Evolutionary conservation across 1,140 invertebrate genomes (phyloP), one percentile per base, ranked within the genome.

Genomic region (Pinna nobilis): DNA sequence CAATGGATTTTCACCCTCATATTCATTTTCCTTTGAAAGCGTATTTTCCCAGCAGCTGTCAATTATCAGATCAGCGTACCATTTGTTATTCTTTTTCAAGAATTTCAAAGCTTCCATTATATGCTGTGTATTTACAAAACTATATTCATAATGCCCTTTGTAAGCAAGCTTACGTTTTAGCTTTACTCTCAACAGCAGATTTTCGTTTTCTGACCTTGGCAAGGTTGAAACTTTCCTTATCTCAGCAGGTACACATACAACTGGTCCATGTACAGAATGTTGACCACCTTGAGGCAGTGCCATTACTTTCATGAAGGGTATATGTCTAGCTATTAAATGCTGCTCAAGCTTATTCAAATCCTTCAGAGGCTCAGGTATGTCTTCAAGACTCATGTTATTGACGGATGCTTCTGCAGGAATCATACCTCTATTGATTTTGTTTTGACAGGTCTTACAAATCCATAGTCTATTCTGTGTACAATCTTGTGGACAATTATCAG

Each of bases 161-260:
- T 73, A 73, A 20, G 6, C 37, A 0, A 73, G 30, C 39, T 73
- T 73, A 60, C 70, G 65, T 28, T 73, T 73, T 18, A 73, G 11
- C 30, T 73, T 73, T 1, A 73, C 70, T 50, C 20, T 18, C 3
- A 73, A 7, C 37, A 60, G 20, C 3, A 25, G 32, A 59, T 49
- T 28, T 57, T 73, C 63, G 23, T 49, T 47, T 50, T 59, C 53
- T 32, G 18, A 37, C 23, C 51, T 47, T 67, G 64, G 64, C 35
- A 67, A 59, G 25, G 20, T 64, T 49, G 61, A 32, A 32, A 28
- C 41, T 64, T 41, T 44, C 5, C 57, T 68, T 0, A 68, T 23
- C 23, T 68, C 51, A 15, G 65, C 35, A 20, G 65, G 65, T 9
- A 68, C 65, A 67, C 64, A 50, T 37, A 67, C 47, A 25, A 67